These are phyloP conservation scores for Lottia scabra DNA, from an alignment of 2,888 invertebrate species.

Conservation along the genomic window DNA sequence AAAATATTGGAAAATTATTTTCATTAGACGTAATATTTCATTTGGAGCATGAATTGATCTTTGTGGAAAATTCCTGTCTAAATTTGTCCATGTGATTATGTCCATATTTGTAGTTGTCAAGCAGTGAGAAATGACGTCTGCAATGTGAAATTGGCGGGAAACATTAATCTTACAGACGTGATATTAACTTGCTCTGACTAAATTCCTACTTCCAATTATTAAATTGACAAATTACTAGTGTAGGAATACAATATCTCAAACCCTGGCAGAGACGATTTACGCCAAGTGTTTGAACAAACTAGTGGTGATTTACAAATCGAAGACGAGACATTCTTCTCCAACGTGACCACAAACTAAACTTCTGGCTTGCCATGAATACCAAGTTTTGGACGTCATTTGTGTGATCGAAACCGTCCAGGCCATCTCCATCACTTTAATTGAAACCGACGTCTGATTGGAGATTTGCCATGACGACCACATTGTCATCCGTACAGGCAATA, in stretches of 20 bases:
- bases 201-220: not conserved
- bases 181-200: not conserved
- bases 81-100: not conserved
- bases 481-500: not conserved
- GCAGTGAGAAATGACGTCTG: not conserved
- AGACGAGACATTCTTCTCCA: conserved; percentile 12
- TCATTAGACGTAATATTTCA: no score
- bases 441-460: conserved; percentile 13
- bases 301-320: not conserved
- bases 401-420: conserved; percentile 2
- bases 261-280: not conserved
- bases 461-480: conserved; percentile 9
- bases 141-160: not conserved
- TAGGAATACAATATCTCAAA: not conserved
- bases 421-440: conserved; percentile 21
- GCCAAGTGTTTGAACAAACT: not conserved
- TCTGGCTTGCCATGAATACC: conserved; percentile 3
- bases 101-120: not conserved
- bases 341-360: conserved; percentile 16
- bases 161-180: not conserved
- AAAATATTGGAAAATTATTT: no score
- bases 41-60: not conserved
- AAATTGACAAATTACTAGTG: not conserved
- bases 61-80: no score
- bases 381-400: conserved; percentile 20